Evolutionary conservation across 92 coral and sea anemone genomes (phyloP), one percentile per base, ranked within the genome.

Genomic region (Porites evermanni): DNA sequence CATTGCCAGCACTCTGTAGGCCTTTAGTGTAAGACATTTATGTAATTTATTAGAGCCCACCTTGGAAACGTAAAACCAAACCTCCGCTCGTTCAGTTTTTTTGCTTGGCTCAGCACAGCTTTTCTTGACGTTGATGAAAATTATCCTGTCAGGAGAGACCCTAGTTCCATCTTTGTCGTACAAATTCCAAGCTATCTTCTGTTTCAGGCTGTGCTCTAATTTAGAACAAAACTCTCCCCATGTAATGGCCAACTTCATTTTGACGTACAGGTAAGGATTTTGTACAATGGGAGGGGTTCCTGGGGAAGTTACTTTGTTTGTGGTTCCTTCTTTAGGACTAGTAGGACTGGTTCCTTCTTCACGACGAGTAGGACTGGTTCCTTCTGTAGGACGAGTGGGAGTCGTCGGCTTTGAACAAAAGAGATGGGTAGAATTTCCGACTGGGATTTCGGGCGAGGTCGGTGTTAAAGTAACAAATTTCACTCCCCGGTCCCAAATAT

Each of bases 151-250:
- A 12, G 93, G 69, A 1, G 96, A 92, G 6, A 97, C 91, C 51
- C 71, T 71, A 20, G 94, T 91, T 1, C 94, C 95, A 14, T 93
- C 79, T 68, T 88, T 89, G 86, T 93, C 94, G 74, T 79, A 81
- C 75, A 94, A 88, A 20, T 88, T 93, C 82, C 87, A 84, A 7
- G 96, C 99, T 56, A 95, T 90, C 53, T 78, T 87, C 47, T 93
- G 92, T 52, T 90, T 97, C 9, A 97, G 89, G 59, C 89, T 85
- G 72, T 83, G 87, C 14, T 92, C 90, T 67, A 91, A 88, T 59
- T 94, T 93, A 2, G 85, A 67, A 67, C 99, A 97, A 82, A 95
- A 97, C 83, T 95, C 98, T 44, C 88, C 77, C 99, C 99, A 97
- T 0, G 98, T 93, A 66, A 91, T 89, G 1, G 89, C 93, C 24